Percentiles rank a stretch among this genome's conserved stretches.
Evolutionary conservation across 2,113 vertebrate species (phyloP).

Genomic region (Vulpes vulpes): DNA sequence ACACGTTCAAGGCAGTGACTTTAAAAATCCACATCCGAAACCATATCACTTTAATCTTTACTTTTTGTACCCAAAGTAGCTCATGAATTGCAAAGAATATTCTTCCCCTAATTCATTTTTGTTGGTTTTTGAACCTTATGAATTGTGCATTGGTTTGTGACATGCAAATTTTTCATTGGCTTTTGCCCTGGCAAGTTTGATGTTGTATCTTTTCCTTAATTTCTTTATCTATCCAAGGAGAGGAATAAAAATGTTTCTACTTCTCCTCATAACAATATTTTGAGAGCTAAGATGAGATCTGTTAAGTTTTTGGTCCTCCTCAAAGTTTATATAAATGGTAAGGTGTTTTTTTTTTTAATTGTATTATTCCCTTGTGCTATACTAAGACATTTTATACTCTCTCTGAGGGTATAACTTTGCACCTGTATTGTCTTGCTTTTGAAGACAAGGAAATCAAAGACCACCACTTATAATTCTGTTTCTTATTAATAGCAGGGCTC

Average conservation of each 20-base stretch:
- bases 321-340: neutral
- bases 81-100: neutral
- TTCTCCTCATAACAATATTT: neutral
- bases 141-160: neutral
- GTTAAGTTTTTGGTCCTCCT: neutral
- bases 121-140: neutral
- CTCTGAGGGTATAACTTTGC: neutral
- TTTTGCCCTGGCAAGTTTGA: neutral
- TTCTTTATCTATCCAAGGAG: neutral
- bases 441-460: neutral
- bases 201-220: neutral
- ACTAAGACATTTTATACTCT: neutral
- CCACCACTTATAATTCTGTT: neutral
- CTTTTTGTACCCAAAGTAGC: slow-evolving; percentile 22
- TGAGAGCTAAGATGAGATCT: neutral
- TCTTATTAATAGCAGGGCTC: neutral
- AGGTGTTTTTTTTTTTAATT: neutral
- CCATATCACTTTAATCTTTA: slow-evolving; percentile 39
- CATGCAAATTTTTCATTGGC: neutral
- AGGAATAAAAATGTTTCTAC: neutral
- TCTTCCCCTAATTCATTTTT: neutral
- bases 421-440: neutral
- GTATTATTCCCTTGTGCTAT: neutral
- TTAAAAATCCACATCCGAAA: slow-evolving; percentile 42
- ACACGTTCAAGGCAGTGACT: slow-evolving; percentile 36